Base-by-base conservation (phyloP, 1,140 invertebrate species). In the Hycleus phaleratus region DNA sequence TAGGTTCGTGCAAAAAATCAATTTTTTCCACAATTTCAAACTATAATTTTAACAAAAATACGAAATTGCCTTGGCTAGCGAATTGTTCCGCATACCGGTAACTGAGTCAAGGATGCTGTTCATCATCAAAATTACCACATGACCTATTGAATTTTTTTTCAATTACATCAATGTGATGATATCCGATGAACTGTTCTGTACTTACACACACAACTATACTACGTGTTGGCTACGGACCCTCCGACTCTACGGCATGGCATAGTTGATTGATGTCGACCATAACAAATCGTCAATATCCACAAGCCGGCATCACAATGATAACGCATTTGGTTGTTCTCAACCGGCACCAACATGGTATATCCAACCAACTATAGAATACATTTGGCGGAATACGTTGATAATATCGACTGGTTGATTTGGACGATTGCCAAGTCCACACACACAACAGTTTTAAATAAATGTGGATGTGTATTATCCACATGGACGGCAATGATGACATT, bases 171-270 rank as follows among this genome's bases (percentile, higher is more conserved):
- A 32, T 32, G 51, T 12, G 42, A 46, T 38, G 50, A 46, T 42
- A 62, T 59, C 56, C 52, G 39, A 62, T 62, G 60, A 56, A 62
- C 60, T 26, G 25, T 48, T 18, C 25, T 18, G 18, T 18, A 18
- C 18, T 18, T 18, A 18, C 18, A 1, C 18, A 32, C 38, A 32
- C 39, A 44, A 45, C 56, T 32, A 32, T 62, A 55, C 52, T 58
- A 59, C 55, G 59, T 62, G 59, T 62, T 62, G 60, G 56, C 60
- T 59, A 55, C 56, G 60, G 60, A 59, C 53, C 60, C 58, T 62
- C 57, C 53, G 56, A 56, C 60, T 62, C 52, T 62, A 32, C 7
- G 59, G 60, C 60, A 62, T 62, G 60, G 56, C 60, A 58, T 59
- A 62, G 60, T 51, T 59, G 56, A 52, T 47, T 47, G 48, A 18